Base-by-base conservation (phyloP, 2,113 vertebrate genomes). In the Thamnophis sirtalis region DNA sequence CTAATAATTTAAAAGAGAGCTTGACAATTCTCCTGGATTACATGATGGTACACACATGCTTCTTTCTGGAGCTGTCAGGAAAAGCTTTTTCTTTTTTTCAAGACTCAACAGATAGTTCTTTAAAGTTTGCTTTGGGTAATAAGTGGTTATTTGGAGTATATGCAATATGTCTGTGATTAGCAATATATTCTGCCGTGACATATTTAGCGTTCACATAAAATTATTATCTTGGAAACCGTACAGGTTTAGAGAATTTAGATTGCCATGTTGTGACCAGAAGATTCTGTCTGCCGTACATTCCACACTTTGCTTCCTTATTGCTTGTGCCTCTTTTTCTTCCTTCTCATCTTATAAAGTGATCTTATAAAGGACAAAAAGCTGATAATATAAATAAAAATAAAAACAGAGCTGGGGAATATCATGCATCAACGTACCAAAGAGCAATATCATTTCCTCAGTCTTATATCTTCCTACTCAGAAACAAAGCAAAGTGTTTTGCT, bases 71-170 rank as follows among this genome's bases (percentile, higher is more conserved):
- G 84, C 48, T 58, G 10, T 60, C 0, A 8, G 88, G 68, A 13
- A 49, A 84, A 80, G 85, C 53, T 80, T 90, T 90, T 93, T 24
- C 87, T 93, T 24, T 21, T 9, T 3, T 58, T 58, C 56, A 89
- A 56, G 50, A 87, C 28, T 95, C 95, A 95, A 95, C 95, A 95
- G 95, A 95, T 96, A 96, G 95, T 94, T 95, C 43, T 51, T 63
- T 53, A 68, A n/a, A 63, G 22, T 26, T 92, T 92, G 6, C 38
- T 53, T 33, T 19, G 88, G 8, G 33, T 49, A 26, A 2, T 33
- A 90, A 56, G 73, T 58, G 28, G 28, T 85, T 9, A 84, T 89
- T 6, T 85, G n/a, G 85, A n/a, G 49, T 13, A 5, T 13, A 60
- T 8, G 26, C 26, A 51, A 50, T 28, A 15, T 50, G 10, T 15